Percentiles rank a stretch among this genome's conserved stretches.
These are phyloP conservation scores for Epizoanthus illoricatus DNA, from an alignment of 92 coral and sea anemone species.

Conservation along the genomic window DNA sequence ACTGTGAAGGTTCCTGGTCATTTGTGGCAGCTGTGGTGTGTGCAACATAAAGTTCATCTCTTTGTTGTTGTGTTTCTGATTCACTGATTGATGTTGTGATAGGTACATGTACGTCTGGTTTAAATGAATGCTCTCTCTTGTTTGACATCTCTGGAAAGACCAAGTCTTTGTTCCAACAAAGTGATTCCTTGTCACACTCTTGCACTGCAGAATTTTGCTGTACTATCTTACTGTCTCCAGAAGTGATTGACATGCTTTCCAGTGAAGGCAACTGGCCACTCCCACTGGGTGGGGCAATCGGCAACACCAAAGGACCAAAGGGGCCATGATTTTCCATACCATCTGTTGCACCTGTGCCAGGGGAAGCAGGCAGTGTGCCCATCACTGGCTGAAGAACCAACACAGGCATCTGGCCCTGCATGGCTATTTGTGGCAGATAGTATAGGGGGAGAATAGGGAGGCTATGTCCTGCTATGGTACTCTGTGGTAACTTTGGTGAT, in stretches of 20 bases:
- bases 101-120: neutral
- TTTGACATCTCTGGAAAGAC: neutral
- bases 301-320: conserved; percentile 52
- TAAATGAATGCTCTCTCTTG: neutral
- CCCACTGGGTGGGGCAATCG: conserved; percentile 40
- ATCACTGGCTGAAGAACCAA: conserved; percentile 72
- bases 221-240: neutral
- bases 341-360: neutral
- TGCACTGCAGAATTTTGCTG: neutral
- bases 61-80: neutral
- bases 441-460: conserved; percentile 44
- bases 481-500: neutral
- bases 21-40: neutral
- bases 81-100: neutral
- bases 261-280: neutral
- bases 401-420: conserved; percentile 62
- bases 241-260: neutral
- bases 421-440: conserved; percentile 75
- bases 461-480: neutral
- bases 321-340: conserved; percentile 5
- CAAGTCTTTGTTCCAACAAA: neutral
- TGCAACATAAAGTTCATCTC: neutral
- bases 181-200: no score
- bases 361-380: neutral
- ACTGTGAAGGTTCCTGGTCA: neutral